Percentiles rank a stretch among this genome's conserved stretches.
Conservation (phyloP, 2,113 vertebrate genomes). For the Lanius ludovicianus region DNA sequence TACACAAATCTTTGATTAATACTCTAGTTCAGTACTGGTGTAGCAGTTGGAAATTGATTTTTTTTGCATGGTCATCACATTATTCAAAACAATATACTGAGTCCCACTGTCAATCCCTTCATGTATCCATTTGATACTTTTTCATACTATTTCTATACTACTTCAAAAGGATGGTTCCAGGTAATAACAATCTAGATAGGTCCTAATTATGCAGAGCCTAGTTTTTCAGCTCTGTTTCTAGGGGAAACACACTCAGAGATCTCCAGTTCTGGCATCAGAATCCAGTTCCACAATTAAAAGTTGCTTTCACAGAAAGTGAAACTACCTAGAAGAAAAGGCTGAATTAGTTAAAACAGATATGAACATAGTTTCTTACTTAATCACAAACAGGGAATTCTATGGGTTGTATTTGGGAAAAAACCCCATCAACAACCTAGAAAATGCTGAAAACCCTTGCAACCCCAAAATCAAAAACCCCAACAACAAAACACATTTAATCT, state of each 20-base stretch:
- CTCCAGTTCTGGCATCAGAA: background rate
- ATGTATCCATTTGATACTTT: background rate
- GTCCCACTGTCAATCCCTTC: background rate
- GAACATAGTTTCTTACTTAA: background rate
- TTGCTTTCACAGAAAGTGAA: background rate
- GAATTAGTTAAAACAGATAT: background rate
- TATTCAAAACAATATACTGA: background rate
- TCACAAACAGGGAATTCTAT: background rate
- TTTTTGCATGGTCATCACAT: background rate
- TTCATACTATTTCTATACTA: background rate
- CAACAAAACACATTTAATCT: background rate
- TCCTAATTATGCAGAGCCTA: background rate
- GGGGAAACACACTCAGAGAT: rapidly evolving
- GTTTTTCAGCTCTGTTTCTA: background rate
- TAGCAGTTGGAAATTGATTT: background rate
- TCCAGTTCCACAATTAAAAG: background rate
- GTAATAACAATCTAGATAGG: background rate
- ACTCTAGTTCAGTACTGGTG: background rate
- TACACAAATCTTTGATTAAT: background rate
- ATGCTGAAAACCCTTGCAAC: background rate
- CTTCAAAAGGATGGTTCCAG: background rate
- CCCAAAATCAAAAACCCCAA: background rate
- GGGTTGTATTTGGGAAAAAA: rapidly evolving
- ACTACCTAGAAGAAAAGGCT: background rate
- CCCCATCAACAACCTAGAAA: background rate